A percentile compares a stretch with the other conserved stretches of the same genome.
Evolutionary conservation across 2,888 invertebrate species (phyloP).

Genomic region (Diadromus collaris): DNA sequence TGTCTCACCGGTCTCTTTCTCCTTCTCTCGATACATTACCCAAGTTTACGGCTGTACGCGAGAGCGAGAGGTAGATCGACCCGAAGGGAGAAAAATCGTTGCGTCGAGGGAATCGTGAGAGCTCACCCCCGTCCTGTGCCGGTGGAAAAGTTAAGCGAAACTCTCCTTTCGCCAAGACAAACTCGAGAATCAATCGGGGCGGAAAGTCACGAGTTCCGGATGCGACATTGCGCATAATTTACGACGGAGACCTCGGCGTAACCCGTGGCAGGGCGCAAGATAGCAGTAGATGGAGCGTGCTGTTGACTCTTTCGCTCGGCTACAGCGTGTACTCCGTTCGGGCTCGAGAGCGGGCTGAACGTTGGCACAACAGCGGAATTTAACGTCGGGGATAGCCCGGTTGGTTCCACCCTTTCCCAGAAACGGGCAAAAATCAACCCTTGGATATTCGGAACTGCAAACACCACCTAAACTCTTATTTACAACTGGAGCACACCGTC

Average conservation of each 20-base stretch:
- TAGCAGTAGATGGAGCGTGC: constrained; percentile 56
- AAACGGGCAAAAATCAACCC: constrained; percentile 72
- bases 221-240: constrained; percentile 57
- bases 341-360: constrained; percentile 26
- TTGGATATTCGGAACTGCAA: constrained; percentile 50
- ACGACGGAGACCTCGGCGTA: constrained; percentile 33
- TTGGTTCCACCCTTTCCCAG: constrained; percentile 46
- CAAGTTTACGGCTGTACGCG: constrained; percentile 49
- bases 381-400: constrained; percentile 4
- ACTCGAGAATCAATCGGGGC: constrained; percentile 60
- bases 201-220: constrained; percentile 61
- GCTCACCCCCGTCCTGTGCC: constrained; percentile 11
- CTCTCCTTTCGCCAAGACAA: constrained; percentile 56
- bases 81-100: constrained; percentile 44
- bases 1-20: constrained; percentile 24
- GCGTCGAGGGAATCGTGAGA: constrained; percentile 20
- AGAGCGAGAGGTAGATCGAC: constrained; percentile 27
- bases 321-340: constrained; percentile 25
- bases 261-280: constrained; percentile 41
- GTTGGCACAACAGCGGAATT: constrained; percentile 32
- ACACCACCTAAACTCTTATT: constrained; percentile 69
- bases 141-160: constrained; percentile 52
- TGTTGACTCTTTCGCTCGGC: constrained; percentile 53
- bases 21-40: constrained; percentile 57
- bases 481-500: constrained; percentile 75